Evolutionary conservation across 2,113 vertebrate genomes (phyloP).

Genomic region (Sceloporus tristichus): DNA sequence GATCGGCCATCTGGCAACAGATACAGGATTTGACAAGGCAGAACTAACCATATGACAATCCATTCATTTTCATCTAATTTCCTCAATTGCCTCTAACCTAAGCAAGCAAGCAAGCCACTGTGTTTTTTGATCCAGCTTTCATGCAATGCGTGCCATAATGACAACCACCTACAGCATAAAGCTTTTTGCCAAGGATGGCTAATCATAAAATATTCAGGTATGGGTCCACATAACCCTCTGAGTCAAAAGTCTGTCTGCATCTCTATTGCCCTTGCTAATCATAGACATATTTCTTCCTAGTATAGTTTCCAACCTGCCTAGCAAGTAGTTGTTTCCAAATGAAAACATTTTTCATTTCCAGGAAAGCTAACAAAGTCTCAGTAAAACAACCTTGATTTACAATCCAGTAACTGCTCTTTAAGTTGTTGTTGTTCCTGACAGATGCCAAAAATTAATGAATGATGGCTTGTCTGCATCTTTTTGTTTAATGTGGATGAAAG

Average conservation of each 20-base stretch:
- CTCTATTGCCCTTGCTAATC: constrained; percentile 24
- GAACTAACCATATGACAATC: neutral
- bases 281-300: constrained; percentile 1
- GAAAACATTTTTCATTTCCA: constrained; percentile 34
- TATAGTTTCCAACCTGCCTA: constrained; percentile 26
- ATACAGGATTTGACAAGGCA: neutral
- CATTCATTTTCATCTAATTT: neutral
- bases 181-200: constrained; percentile 4
- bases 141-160: neutral
- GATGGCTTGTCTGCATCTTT: neutral
- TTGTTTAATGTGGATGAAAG: constrained; percentile 1
- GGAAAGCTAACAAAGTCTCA: constrained; percentile 1
- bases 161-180: neutral
- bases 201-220: constrained; percentile 25
- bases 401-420: constrained; percentile 11
- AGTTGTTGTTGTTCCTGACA: constrained; percentile 1
- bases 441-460: constrained; percentile 3
- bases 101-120: too few species aligned
- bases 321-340: constrained; percentile 10
- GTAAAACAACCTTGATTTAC: constrained; percentile 7
- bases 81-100: neutral
- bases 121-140: neutral
- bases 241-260: neutral
- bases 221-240: neutral
- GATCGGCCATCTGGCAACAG: neutral